phyloP scores from a whole-genome alignment of 2,888 invertebrate genomes.

The Brachyptera risi region DNA sequence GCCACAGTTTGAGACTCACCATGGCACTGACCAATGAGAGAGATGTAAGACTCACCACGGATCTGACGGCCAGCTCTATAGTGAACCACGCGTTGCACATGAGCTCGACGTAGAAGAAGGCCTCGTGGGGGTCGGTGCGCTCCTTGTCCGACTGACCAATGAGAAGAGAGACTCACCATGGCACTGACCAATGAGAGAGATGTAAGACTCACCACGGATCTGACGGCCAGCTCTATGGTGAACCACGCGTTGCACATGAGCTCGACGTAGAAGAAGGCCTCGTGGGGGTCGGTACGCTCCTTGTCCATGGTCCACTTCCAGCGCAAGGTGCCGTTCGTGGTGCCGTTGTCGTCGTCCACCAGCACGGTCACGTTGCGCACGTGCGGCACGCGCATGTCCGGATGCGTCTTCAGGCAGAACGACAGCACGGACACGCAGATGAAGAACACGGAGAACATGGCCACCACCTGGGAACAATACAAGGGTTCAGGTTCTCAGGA shows the following conservation, averaged over 20 bases:
- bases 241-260: slow-evolving; percentile 95
- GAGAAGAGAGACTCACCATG: too few relatives aligned
- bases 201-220: slow-evolving; percentile 74
- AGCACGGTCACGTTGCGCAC: slow-evolving; percentile 36
- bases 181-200: too few relatives aligned
- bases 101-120: slow-evolving; percentile 89
- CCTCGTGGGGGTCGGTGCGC: slow-evolving; percentile 55
- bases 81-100: slow-evolving; percentile 96
- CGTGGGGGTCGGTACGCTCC: slow-evolving; percentile 51
- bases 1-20: too few relatives aligned
- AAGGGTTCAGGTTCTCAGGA: too few relatives aligned
- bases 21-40: too few relatives aligned
- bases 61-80: slow-evolving; percentile 81
- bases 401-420: slow-evolving; percentile 95
- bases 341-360: slow-evolving; percentile 43
- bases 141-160: too few relatives aligned
- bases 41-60: slow-evolving; percentile 75
- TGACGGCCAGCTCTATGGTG: slow-evolving; percentile 83
- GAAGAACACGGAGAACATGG: slow-evolving; percentile 90
- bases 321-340: slow-evolving; percentile 39
- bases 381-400: slow-evolving; percentile 67
- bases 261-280: slow-evolving; percentile 88
- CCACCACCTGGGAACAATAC: slow-evolving; percentile 66
- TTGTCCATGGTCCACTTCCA: slow-evolving; percentile 39
- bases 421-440: slow-evolving; percentile 93